Base-by-base conservation (phyloP, 2,888 invertebrate species). In the Mythimna impura region DNA sequence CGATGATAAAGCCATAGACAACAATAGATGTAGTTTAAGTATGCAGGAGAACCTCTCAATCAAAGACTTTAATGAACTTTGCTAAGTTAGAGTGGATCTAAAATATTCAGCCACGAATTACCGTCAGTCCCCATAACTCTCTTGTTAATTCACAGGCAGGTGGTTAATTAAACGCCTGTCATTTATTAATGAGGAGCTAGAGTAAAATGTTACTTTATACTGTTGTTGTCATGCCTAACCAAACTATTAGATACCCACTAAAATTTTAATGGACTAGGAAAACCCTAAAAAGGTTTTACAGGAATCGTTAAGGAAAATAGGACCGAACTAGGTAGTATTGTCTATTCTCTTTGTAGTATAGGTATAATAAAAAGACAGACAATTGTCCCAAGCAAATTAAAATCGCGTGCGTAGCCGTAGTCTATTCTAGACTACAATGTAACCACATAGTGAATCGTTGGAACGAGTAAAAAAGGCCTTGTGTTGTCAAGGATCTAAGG, bases 41-140 rank as follows among this genome's bases (percentile, higher is more conserved):
- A 78, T 77, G 75, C 83, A 77, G 80, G 82, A 84, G 80, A 52
- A 84, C 74, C 90, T 91, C 92, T 91, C 92, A 94, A 95, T 95
- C 93, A 93, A 91, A 92, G 88, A 92, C 91, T 93, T 91, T 93
- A 93, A 95, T 93, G 91, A 94, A 95, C 93, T 95, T 93, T 83
- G 89, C 91, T 85, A 95, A 96, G 91, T 96, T 95, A 91, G 90
- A 96, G 95, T 95, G 95, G 93, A 91, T 86, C 91, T 96, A 90
- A 95, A 95, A 95, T 95, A 96, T 96, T 94, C 92, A 93, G 91
- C 92, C 90, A 89, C 89, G 89, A 92, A 93, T 93, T 94, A 93
- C 92, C 91, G 91, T 89, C 89, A 89, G 87, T 87, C 89, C 86
- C 90, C 90, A 87, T 89, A 89, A 85, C 80, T 79, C 69, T 64